phyloP scores from a whole-genome alignment of 1,140 invertebrate species.

The Drosophila rhopaloa region DNA sequence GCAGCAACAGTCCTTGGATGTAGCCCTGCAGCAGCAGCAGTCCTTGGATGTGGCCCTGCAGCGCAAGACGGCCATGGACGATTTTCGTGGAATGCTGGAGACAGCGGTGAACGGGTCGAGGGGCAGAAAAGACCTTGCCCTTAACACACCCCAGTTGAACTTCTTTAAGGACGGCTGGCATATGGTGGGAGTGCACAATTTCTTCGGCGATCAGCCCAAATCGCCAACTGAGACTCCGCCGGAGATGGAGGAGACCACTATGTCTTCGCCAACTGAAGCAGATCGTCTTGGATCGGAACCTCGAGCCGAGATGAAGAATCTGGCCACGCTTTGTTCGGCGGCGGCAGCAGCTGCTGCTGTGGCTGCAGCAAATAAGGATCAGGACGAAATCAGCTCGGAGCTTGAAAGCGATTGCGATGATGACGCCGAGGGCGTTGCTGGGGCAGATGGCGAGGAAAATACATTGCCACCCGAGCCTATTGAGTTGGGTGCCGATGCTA shows the following conservation, averaged over 20 bases:
- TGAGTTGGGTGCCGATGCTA: slow-evolving; percentile 57
- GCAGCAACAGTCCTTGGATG: slow-evolving; percentile 73
- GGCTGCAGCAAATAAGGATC: slow-evolving; percentile 47
- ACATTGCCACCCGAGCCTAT: slow-evolving; percentile 68
- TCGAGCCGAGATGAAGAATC: slow-evolving; percentile 75
- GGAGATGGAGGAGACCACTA: slow-evolving; percentile 73
- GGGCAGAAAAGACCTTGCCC: slow-evolving; percentile 47
- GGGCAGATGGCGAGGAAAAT: slow-evolving; percentile 58
- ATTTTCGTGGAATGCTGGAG: slow-evolving; percentile 66
- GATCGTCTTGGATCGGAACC: slow-evolving; percentile 18
- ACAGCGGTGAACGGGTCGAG: slow-evolving; percentile 63
- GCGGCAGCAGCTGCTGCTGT: slow-evolving; percentile 76
- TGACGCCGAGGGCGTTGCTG: slow-evolving; percentile 26
- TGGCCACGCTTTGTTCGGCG: slow-evolving; percentile 75
- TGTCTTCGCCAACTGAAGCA: slow-evolving; percentile 44
- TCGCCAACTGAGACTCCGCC: slow-evolving; percentile 84
- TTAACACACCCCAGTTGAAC: slow-evolving; percentile 59
- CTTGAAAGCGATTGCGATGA: slow-evolving; percentile 58
- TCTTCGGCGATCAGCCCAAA: slow-evolving; percentile 83
- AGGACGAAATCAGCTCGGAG: slow-evolving; percentile 41
- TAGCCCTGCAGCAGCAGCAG: slow-evolving; percentile 77
- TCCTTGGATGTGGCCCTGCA: slow-evolving; percentile 56
- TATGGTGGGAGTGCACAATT: slow-evolving; percentile 67
- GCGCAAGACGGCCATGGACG: slow-evolving; percentile 62
- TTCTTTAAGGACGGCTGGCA: slow-evolving; percentile 78